Evolutionary conservation across 2,113 vertebrate species (phyloP), one percentile per base, ranked within the genome.

Genomic region (Apeltes quadracus): DNA sequence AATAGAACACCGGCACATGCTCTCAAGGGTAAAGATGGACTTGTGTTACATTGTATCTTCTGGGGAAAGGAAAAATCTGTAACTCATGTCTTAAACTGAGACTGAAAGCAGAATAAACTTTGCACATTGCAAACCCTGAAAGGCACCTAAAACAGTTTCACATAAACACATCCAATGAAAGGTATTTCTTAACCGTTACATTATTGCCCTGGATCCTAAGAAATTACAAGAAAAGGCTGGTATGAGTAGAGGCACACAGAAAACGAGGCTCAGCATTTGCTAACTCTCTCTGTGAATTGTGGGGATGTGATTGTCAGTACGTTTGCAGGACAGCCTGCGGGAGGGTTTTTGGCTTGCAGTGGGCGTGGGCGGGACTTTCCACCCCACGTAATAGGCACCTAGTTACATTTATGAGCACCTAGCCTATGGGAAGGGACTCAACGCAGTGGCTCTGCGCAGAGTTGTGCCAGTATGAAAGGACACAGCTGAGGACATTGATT

Each of bases 1-100:
- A 88, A 88, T 79, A 86, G 63, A 82, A 65, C 65, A 43, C 71
- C 82, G 78, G 72, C 70, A 69, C 65, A 34, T 54, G 66, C 54
- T 50, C 22, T 75, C 65, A 75, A 82, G 78, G 83, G 62, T 79
- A 79, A 79, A 74, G 27, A 15, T 54, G 61, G 3, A 67, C 66
- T 53, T 55, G 55, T 67, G 43, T 38, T 22, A 67, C 59, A 62
- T 4, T 29, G n/a, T 73, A 15, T 64, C 32, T 34, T 65, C 48
- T 62, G 55, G 51, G 76, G 50, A 71, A 55, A 44, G 13, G 16
- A 39, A 58, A 50, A 43, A 36, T 0, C 13, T 2, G 0, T 65
- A 38, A 15, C 22, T 67, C 61, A 59, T 20, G 11, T n/a, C n/a
- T n/a, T n/a, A 23, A 63, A 72, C 27, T 1, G 5, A 44, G 38